phyloP scores from a whole-genome alignment of 1,140 invertebrate species.

The Pseudachorutes palmiensis region DNA sequence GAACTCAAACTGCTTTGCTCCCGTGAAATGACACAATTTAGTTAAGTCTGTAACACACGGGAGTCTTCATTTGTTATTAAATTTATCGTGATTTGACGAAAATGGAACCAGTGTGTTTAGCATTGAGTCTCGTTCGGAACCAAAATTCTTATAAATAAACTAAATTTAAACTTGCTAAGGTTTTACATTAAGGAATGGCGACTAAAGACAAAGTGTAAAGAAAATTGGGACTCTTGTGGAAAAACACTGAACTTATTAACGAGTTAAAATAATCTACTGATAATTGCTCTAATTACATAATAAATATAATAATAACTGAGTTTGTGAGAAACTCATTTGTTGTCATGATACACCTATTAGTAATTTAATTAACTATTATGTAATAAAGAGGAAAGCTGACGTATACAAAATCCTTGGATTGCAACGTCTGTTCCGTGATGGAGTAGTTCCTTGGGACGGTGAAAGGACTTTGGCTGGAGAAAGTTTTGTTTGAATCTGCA shows the following conservation, averaged over 20 bases:
- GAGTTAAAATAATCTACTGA: constrained; percentile 3
- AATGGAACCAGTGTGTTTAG: neutral
- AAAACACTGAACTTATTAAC: constrained; percentile 9
- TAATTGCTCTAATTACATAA: constrained; percentile 4
- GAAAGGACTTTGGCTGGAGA: no score
- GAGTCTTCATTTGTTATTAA: neutral
- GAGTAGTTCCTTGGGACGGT: no score
- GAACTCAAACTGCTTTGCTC: no score
- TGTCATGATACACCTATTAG: neutral
- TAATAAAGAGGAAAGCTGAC: neutral
- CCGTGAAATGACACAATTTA: no score
- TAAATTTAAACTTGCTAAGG: neutral
- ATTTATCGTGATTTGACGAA: neutral
- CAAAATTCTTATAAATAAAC: neutral
- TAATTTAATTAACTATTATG: constrained; percentile 1
- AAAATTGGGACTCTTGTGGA: neutral
- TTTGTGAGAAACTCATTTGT: constrained; percentile 5
- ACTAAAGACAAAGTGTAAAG: neutral
- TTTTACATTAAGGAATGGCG: neutral
- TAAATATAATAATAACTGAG: constrained; percentile 5
- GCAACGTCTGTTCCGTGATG: no score
- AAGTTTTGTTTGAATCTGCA: no score
- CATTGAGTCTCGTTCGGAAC: neutral
- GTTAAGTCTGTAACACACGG: no score
- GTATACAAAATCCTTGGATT: neutral